phyloP scores from a whole-genome alignment of 2,797 vertebrate species.

The Champsocephalus esox region DNA sequence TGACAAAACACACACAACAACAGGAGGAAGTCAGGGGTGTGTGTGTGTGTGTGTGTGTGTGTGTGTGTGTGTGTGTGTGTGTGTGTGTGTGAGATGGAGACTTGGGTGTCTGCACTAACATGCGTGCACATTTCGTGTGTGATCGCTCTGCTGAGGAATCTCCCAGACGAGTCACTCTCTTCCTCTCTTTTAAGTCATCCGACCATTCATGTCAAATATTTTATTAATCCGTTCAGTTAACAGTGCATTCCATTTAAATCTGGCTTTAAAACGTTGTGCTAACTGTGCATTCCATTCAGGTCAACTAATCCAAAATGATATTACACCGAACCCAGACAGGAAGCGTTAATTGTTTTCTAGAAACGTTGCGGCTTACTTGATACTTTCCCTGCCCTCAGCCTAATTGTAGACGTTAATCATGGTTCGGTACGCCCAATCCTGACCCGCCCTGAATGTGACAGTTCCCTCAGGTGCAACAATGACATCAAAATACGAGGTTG shows the following conservation, averaged over 20 bases:
- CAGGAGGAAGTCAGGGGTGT: constrained; percentile 74
- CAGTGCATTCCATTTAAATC: constrained; percentile 72
- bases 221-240: constrained; percentile 78
- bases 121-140: constrained; percentile 49
- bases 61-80: constrained; percentile 33
- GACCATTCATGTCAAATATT: constrained; percentile 73
- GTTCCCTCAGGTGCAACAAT: constrained; percentile 48
- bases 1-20: constrained; percentile 81
- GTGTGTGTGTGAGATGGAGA: constrained; percentile 14
- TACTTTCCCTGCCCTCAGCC: constrained; percentile 49
- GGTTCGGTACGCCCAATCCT: constrained; percentile 60
- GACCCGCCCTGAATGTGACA: constrained; percentile 70
- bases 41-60: constrained; percentile 28
- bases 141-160: constrained; percentile 56
- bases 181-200: constrained; percentile 73
- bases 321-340: constrained; percentile 65
- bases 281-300: constrained; percentile 67
- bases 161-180: constrained; percentile 66
- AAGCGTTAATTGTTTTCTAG: constrained; percentile 72
- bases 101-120: constrained; percentile 36
- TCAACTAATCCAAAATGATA: constrained; percentile 59
- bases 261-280: constrained; percentile 66
- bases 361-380: constrained; percentile 48
- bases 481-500: constrained; percentile 39
- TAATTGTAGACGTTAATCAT: constrained; percentile 71